Evolutionary conservation across 2,888 invertebrate species (phyloP), one percentile per base, ranked within the genome.

Genomic region (Caenorhabditis sp.): DNA sequence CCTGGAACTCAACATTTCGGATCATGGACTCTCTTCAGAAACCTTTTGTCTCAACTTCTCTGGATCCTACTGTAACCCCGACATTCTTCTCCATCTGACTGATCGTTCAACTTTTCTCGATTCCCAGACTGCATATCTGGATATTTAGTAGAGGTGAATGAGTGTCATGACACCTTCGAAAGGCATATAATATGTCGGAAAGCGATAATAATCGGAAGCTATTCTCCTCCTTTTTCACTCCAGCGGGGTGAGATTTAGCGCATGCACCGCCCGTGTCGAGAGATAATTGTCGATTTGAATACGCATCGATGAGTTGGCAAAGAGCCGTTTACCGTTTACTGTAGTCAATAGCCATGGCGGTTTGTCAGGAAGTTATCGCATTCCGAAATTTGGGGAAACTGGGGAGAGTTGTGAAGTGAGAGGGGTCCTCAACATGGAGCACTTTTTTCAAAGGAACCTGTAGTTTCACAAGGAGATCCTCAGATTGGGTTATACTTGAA

Each of bases 181-280:
- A 68, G 68, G 38, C 68, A 68, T 68, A 51, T 51, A 68, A 73
- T 61, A 75, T 47, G 63, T 49, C 51, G 38, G 41, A 56, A 41
- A 47, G 47, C 24, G 66, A 75, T 75, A 75, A 75, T 75, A 75
- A 75, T 66, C 75, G 75, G 75, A 75, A 75, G 75, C 75, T 58
- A 75, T 75, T 66, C 56, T 19, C 41, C 44, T 35, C 75, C 38
- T 12, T 38, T 75, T 75, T 75, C 56, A 63, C 49, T 61, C 70
- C 22, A 72, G 44, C 44, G 73, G 54, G 47, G 61, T 61, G 51
- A 68, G 68, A 68, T 61, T 61, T 63, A 49, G 73, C 68, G 68
- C 68, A 68, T 68, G 66, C 66, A 51, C 66, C 66, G 35, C 51
- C 66, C 31, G 66, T 68, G 68, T 68, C 68, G 51, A 19, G 47